Percentiles rank a stretch among this genome's conserved stretches.
phyloP scores from a whole-genome alignment of 2,113 vertebrate genomes.

The Trematocara nigrifrons region DNA sequence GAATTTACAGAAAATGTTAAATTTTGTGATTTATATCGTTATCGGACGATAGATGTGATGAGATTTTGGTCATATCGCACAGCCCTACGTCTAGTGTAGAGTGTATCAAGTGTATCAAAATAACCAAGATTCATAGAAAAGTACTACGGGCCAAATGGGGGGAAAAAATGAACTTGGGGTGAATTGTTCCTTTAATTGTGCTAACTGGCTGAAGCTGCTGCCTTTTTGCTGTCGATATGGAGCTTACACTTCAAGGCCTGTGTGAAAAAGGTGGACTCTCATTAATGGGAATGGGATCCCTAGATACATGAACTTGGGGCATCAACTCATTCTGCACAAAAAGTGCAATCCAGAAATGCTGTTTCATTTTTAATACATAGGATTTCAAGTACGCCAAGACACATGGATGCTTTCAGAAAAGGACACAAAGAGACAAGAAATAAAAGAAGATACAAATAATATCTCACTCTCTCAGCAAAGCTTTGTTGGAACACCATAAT shows the following conservation, averaged over 20 bases:
- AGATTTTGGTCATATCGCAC: rapidly evolving
- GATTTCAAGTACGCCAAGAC: background rate
- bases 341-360: rapidly evolving
- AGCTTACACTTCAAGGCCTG: background rate
- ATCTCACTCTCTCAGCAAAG: background rate
- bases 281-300: background rate
- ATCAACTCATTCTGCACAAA: background rate
- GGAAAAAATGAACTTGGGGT: rapidly evolving
- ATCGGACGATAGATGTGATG: background rate
- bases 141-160: background rate
- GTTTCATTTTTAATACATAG: background rate
- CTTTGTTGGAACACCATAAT: background rate
- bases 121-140: background rate
- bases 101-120: background rate
- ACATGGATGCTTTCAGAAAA: background rate
- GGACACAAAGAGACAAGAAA: background rate
- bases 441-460: background rate
- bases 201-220: background rate
- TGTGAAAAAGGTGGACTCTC: background rate
- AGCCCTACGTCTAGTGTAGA: background rate
- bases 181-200: background rate
- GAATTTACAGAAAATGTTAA: too few species aligned
- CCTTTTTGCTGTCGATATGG: background rate
- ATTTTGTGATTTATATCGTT: background rate
- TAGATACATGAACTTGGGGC: background rate